Evolutionary conservation across 2,797 vertebrate species (phyloP).

Genomic region (Orestias chungarensis): DNA sequence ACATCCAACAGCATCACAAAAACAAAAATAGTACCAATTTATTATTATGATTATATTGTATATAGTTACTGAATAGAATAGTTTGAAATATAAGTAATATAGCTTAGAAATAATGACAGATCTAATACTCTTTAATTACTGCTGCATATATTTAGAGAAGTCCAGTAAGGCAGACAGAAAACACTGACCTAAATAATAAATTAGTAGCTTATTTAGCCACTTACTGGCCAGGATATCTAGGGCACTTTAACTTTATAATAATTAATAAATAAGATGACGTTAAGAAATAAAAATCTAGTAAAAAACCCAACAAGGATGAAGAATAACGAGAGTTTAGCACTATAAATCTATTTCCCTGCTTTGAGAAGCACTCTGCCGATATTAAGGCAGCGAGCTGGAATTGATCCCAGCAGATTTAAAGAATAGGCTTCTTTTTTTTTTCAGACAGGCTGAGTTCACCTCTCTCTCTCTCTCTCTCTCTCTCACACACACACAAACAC

Average conservation of each 20-base stretch:
- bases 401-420: constrained; percentile 72
- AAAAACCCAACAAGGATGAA: constrained; percentile 34
- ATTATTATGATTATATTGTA: too few relatives aligned
- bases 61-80: too few relatives aligned
- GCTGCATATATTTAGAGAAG: neutral
- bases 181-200: neutral
- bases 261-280: neutral
- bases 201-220: neutral
- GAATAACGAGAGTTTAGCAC: constrained; percentile 49
- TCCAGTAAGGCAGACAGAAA: neutral
- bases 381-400: constrained; percentile 66
- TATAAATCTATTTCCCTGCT: constrained; percentile 62
- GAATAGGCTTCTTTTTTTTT: constrained; percentile 59
- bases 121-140: too few relatives aligned
- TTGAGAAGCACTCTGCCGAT: constrained; percentile 62
- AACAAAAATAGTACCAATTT: too few relatives aligned
- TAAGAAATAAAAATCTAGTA: constrained; percentile 10
- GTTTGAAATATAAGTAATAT: too few relatives aligned
- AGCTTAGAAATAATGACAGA: neutral
- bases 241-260: neutral
- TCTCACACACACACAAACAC: constrained; percentile 25
- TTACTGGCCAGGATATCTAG: neutral
- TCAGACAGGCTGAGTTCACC: constrained; percentile 56
- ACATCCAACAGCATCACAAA: neutral
- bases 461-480: too few relatives aligned